Conservation (phyloP, 2,113 vertebrate species). For the Aramus guarauna region DNA sequence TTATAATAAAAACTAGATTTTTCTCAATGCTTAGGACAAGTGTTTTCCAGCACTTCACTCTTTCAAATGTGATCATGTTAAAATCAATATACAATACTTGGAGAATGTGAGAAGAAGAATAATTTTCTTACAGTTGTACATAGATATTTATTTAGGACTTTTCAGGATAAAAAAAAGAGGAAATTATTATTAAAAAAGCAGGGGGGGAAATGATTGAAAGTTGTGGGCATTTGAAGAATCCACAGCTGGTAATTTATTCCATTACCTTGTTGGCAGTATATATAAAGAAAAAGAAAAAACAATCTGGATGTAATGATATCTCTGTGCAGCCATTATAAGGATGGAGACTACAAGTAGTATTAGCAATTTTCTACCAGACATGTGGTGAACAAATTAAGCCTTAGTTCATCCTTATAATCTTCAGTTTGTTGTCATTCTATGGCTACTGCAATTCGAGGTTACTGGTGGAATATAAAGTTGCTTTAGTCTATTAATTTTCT, state of each 20-base stretch:
- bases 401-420: constrained; percentile 26
- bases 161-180: background rate
- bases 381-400: background rate
- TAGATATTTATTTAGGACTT: background rate
- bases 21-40: background rate
- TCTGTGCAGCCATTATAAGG: background rate
- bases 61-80: background rate
- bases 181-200: background rate
- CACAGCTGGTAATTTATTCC: background rate
- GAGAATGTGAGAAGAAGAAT: background rate
- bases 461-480: background rate
- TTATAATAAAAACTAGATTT: background rate
- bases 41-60: background rate
- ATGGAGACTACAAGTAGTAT: constrained; percentile 3
- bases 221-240: background rate
- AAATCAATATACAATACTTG: background rate
- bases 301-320: background rate
- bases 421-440: background rate
- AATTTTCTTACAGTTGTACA: background rate
- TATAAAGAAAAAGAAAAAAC: background rate
- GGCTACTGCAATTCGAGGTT: background rate
- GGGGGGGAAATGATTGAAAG: background rate
- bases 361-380: constrained; percentile 29
- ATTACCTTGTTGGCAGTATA: background rate
- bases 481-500: constrained; percentile 41